These are phyloP conservation scores for Bicyclus anynana DNA, from an alignment of 1,140 invertebrate species.

Conservation along the genomic window DNA sequence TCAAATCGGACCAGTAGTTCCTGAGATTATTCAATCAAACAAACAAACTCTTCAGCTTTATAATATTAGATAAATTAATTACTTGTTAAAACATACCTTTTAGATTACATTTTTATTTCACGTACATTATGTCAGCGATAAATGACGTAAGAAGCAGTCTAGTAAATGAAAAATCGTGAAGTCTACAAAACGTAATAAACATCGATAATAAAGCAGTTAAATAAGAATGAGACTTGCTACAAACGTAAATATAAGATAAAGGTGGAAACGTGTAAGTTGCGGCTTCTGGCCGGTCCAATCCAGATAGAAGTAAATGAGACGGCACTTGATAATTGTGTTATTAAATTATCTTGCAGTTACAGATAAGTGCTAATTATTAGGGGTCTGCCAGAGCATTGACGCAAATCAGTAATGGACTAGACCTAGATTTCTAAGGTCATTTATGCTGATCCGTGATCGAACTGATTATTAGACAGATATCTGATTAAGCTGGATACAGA, in stretches of 20 bases:
- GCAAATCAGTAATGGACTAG: slow-evolving; percentile 26
- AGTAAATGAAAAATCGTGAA: background rate
- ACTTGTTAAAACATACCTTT: too few species aligned
- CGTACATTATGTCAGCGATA: background rate
- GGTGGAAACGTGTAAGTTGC: slow-evolving; percentile 1
- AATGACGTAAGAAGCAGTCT: background rate
- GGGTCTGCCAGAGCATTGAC: slow-evolving; percentile 34
- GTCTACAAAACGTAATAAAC: background rate
- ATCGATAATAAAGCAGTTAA: background rate
- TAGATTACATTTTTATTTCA: too few species aligned
- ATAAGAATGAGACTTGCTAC: background rate
- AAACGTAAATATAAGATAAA: slow-evolving; percentile 3
- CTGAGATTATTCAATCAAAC: too few species aligned
- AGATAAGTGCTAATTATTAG: slow-evolving; percentile 25
- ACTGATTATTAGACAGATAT: too few species aligned
- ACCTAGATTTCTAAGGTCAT: background rate
- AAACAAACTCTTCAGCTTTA: too few species aligned
- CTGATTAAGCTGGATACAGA: too few species aligned
- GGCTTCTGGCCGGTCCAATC: slow-evolving; percentile 4
- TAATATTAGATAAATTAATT: too few species aligned
- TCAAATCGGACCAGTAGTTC: too few species aligned
- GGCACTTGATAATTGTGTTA: background rate
- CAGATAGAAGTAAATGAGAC: background rate
- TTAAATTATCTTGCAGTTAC: slow-evolving; percentile 15
- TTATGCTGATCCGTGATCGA: background rate